Conservation (phyloP, 64 coral and sea anemone species). For the Montipora sp. region DNA sequence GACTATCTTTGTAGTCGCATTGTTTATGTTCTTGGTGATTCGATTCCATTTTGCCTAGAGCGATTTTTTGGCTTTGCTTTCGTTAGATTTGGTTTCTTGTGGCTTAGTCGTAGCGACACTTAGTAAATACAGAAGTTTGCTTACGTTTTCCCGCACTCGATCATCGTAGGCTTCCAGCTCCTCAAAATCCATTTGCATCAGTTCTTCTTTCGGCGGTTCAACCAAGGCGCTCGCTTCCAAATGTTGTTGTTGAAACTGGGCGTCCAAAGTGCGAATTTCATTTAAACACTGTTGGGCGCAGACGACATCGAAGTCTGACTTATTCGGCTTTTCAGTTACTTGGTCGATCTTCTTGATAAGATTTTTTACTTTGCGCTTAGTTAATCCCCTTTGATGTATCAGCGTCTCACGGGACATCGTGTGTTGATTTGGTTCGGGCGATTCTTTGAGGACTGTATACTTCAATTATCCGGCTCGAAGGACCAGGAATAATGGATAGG, state of each 20-base stretch:
- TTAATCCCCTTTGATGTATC: not conserved
- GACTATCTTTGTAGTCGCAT: not conserved
- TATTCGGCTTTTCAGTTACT: not conserved
- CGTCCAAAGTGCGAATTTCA: slow-evolving; percentile 1
- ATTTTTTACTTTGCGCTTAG: slow-evolving; percentile 11
- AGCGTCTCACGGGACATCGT: too few relatives aligned
- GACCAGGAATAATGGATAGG: not conserved
- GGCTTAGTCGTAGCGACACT: not conserved
- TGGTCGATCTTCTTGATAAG: slow-evolving; percentile 2
- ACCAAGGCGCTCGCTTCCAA: slow-evolving; percentile 6
- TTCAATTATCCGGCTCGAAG: slow-evolving; percentile 5
- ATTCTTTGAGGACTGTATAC: not conserved
- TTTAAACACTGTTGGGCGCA: slow-evolving; percentile 13
- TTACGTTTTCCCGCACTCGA: slow-evolving; percentile 13
- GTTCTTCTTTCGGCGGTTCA: slow-evolving; percentile 9
- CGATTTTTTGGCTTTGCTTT: slow-evolving; percentile 15
- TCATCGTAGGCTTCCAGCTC: not conserved
- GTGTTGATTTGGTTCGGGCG: not conserved
- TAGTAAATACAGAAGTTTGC: not conserved
- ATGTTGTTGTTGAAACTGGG: slow-evolving; percentile 23
- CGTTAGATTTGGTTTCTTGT: slow-evolving; percentile 1
- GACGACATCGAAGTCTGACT: not conserved
- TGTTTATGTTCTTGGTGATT: slow-evolving; percentile 5
- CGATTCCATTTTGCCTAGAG: not conserved
- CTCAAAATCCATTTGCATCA: not conserved